A percentile compares a stretch with the other conserved stretches of the same genome.
Conservation (phyloP, 2,113 vertebrate species). For the Saguinus midas region DNA sequence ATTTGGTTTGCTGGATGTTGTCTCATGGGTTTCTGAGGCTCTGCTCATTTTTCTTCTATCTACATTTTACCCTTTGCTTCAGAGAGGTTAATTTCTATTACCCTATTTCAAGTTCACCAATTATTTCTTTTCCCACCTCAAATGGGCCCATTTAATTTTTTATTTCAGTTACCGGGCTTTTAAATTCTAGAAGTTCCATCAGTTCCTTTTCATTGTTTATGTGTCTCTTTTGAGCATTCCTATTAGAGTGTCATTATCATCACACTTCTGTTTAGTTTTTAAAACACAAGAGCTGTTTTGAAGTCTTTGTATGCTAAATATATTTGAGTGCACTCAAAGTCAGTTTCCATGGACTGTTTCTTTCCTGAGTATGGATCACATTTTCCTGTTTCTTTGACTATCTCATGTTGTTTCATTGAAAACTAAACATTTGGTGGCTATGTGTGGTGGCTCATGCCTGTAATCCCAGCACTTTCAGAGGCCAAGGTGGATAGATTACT, state of each 20-base stretch:
- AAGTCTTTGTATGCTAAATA: neutral
- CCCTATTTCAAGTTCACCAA: neutral
- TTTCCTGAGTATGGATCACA: neutral
- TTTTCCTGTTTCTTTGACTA: constrained; percentile 31
- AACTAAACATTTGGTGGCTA: neutral
- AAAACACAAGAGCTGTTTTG: neutral
- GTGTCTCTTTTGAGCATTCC: neutral
- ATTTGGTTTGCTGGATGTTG: neutral
- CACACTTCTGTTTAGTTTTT: constrained; percentile 6
- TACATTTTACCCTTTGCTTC: neutral
- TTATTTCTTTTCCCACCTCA: neutral
- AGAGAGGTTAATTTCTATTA: neutral
- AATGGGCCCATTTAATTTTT: neutral
- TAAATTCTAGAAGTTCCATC: neutral
- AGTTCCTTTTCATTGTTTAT: neutral
- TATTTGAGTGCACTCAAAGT: neutral
- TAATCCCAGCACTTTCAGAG: no score
- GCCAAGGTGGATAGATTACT: no score
- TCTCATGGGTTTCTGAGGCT: neutral
- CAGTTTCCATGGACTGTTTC: neutral
- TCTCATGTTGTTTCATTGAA: neutral
- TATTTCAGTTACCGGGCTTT: neutral
- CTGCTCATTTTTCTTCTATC: neutral
- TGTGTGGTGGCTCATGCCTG: no score
- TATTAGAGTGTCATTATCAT: neutral